phyloP scores from a whole-genome alignment of 2,888 invertebrate species.

The Gortyna flavago region DNA sequence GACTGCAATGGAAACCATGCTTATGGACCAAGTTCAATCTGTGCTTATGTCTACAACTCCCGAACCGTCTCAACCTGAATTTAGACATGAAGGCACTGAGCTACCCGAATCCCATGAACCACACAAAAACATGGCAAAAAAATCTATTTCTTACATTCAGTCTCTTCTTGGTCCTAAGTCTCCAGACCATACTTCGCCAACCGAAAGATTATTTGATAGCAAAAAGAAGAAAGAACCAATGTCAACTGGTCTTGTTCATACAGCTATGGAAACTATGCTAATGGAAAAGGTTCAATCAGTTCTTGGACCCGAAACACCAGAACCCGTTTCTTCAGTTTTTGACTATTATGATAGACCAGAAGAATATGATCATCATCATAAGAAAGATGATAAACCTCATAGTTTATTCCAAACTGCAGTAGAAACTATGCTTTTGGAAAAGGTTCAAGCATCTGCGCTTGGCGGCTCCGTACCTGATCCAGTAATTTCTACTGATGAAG shows the following conservation, averaged over 20 bases:
- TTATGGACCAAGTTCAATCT: slow-evolving; percentile 85
- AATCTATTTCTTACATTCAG: slow-evolving; percentile 57
- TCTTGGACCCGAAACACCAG: slow-evolving; percentile 77
- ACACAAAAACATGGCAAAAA: slow-evolving; percentile 40
- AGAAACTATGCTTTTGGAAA: slow-evolving; percentile 61
- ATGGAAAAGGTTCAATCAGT: slow-evolving; percentile 87
- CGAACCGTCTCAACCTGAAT: slow-evolving; percentile 48
- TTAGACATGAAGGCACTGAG: slow-evolving; percentile 40
- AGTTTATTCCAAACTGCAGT: slow-evolving; percentile 68
- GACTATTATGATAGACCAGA: slow-evolving; percentile 60
- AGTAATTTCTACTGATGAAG: slow-evolving; percentile 32
- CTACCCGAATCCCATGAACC: slow-evolving; percentile 31
- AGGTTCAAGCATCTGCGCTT: slow-evolving; percentile 53
- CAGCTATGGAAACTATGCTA: slow-evolving; percentile 88
- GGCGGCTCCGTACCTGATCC: slow-evolving; percentile 49
- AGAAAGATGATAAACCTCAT: slow-evolving; percentile 49
- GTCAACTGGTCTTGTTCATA: slow-evolving; percentile 82
- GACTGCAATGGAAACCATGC: slow-evolving; percentile 87
- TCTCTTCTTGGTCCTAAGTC: slow-evolving; percentile 55
- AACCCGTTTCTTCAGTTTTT: slow-evolving; percentile 63
- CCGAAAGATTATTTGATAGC: slow-evolving; percentile 48
- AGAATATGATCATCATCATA: slow-evolving; percentile 38
- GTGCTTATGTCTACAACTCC: slow-evolving; percentile 61
- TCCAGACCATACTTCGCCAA: slow-evolving; percentile 47
- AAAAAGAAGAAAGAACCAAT: slow-evolving; percentile 68